Evolutionary conservation across 1,140 invertebrate species (phyloP).

Genomic region (Hycleus phaleratus): DNA sequence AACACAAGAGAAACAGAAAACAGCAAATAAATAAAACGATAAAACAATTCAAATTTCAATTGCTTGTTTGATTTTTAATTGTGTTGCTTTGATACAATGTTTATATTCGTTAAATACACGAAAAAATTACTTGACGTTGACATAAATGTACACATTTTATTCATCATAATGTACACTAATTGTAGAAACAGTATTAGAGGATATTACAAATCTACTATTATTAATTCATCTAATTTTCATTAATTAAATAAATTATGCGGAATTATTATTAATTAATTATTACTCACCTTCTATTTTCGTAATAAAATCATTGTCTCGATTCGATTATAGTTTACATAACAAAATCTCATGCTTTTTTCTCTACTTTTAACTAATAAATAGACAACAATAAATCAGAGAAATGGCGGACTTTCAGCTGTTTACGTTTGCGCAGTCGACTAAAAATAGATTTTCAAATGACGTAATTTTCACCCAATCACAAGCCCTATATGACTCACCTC

Average conservation of each 20-base stretch:
- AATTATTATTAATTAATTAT: too few species aligned
- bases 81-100: slow-evolving; percentile 3
- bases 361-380: slow-evolving; percentile 13
- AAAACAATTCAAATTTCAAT: not conserved
- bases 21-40: not conserved
- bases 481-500: not conserved
- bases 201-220: too few species aligned
- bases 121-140: too few species aligned
- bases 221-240: too few species aligned
- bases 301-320: slow-evolving; percentile 6
- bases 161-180: too few species aligned
- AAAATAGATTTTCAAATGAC: slow-evolving; percentile 35
- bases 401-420: slow-evolving; percentile 34
- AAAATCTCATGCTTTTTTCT: slow-evolving; percentile 19
- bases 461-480: slow-evolving; percentile 33
- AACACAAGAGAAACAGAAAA: too few species aligned
- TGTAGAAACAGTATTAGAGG: too few species aligned
- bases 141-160: too few species aligned
- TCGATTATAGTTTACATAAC: slow-evolving; percentile 20
- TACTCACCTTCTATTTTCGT: too few species aligned
- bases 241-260: too few species aligned
- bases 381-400: slow-evolving; percentile 37
- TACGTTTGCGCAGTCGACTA: slow-evolving; percentile 35
- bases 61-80: not conserved
- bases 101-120: slow-evolving; percentile 1